These are phyloP conservation scores for Hybos culiciformis DNA, from an alignment of 2,888 invertebrate genomes.

Conservation along the genomic window DNA sequence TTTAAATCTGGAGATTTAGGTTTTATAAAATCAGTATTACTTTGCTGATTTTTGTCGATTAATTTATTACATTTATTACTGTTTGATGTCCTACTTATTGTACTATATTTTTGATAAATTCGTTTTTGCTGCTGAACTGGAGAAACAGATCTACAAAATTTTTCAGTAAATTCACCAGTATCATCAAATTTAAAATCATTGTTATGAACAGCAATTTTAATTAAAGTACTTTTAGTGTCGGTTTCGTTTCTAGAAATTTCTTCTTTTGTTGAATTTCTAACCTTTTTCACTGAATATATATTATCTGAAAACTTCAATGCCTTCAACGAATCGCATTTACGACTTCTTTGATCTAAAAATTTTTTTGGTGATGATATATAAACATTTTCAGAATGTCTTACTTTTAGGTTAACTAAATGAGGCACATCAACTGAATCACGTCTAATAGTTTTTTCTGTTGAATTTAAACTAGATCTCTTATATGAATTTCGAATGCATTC, in stretches of 20 bases:
- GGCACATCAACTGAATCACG: constrained; percentile 11
- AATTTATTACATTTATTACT: constrained; percentile 15
- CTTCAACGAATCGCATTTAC: constrained; percentile 14
- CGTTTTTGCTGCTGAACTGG: too few relatives aligned
- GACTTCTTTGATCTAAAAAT: constrained; percentile 28
- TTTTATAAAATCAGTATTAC: background rate
- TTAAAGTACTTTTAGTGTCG: background rate
- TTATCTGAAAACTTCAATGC: constrained; percentile 32
- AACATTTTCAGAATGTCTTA: constrained; percentile 27
- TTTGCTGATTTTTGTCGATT: constrained; percentile 11
- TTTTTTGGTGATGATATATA: constrained; percentile 33
- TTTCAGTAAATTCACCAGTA: constrained; percentile 16
- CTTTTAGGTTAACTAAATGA: constrained; percentile 24
- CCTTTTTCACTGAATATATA: constrained; percentile 31
- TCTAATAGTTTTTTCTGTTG: background rate
- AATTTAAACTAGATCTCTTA: constrained; percentile 9
- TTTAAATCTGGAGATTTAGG: constrained; percentile 13
- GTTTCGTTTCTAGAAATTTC: constrained; percentile 10
- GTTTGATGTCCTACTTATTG: constrained; percentile 19
- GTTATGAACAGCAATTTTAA: constrained; percentile 23
- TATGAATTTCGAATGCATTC: constrained; percentile 24
- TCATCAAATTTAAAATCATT: constrained; percentile 33
- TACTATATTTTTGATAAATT: constrained; percentile 32
- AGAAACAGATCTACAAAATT: too few relatives aligned
- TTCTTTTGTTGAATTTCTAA: constrained; percentile 8